Percentiles rank a stretch among this genome's conserved stretches.
Conservation (phyloP, 2,113 vertebrate genomes). For the Ciconia maguari region DNA sequence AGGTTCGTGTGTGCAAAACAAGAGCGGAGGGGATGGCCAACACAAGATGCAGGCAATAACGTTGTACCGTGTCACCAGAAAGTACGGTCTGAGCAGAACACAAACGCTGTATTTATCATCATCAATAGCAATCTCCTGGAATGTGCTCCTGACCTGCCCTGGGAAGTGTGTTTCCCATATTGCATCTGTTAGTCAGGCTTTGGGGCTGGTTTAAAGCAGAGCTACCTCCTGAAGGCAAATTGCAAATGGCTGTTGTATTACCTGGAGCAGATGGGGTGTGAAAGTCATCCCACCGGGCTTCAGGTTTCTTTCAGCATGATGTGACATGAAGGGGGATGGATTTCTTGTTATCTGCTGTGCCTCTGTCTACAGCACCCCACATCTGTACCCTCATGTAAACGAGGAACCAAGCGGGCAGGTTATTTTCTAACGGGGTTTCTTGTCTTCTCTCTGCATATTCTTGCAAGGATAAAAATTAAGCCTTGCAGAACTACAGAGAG, state of each 20-base stretch:
- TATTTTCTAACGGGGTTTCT: background rate
- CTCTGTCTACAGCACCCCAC: background rate
- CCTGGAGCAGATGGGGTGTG: constrained; percentile 12
- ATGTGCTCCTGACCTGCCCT: background rate
- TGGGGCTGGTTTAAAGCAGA: background rate
- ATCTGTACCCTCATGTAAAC: background rate
- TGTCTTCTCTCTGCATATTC: background rate
- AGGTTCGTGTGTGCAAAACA: background rate
- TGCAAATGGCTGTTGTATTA: constrained; percentile 4
- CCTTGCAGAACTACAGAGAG: background rate
- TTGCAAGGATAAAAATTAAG: background rate
- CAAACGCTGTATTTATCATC: background rate
- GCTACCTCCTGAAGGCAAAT: background rate
- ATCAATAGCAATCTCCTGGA: background rate
- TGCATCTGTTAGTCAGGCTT: background rate
- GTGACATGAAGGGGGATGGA: background rate
- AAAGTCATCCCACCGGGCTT: background rate
- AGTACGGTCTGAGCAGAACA: background rate
- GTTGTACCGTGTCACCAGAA: background rate
- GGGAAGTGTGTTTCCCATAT: background rate
- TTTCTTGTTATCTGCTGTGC: background rate
- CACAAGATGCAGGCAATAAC: background rate
- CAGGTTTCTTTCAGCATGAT: background rate
- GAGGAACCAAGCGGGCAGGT: background rate
- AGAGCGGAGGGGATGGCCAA: background rate